A percentile compares a stretch with the other conserved stretches of the same genome.
phyloP scores from a whole-genome alignment of 2,797 vertebrate species.

The Brotula barbata region DNA sequence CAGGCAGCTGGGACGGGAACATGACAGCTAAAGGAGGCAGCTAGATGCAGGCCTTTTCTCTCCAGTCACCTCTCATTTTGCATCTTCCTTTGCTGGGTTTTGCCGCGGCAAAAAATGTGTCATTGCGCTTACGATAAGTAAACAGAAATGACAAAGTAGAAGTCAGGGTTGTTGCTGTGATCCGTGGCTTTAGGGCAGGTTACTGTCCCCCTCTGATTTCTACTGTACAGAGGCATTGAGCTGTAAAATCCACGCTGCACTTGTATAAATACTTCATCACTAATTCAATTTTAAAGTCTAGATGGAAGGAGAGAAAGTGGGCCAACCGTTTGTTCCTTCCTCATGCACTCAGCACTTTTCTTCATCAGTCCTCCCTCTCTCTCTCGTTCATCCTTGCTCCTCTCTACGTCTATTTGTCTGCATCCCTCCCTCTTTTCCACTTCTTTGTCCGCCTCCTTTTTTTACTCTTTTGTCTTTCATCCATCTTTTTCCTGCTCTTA shows the following conservation, averaged over 20 bases:
- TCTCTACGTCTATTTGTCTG: not conserved
- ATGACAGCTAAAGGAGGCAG: constrained; percentile 12
- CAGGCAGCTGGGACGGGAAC: constrained; percentile 22
- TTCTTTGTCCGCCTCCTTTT: not conserved
- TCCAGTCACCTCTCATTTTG: constrained; percentile 14
- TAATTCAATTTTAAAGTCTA: constrained; percentile 67
- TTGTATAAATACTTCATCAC: constrained; percentile 70
- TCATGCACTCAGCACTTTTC: constrained; percentile 23
- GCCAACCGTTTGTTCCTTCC: constrained; percentile 41
- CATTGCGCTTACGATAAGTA: constrained; percentile 8
- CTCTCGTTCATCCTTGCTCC: not conserved
- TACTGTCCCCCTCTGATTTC: constrained; percentile 8
- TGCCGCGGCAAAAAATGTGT: not conserved
- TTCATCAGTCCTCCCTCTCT: constrained; percentile 4
- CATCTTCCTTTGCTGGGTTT: constrained; percentile 4
- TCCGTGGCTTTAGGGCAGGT: not conserved
- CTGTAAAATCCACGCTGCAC: constrained; percentile 58
- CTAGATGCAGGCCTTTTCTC: constrained; percentile 27
- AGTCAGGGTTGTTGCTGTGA: not conserved
- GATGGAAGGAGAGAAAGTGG: constrained; percentile 35
- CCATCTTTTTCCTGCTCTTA: no score
- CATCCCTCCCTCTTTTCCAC: not conserved
- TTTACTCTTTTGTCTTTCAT: not conserved
- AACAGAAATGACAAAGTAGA: not conserved
- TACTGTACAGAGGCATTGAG: constrained; percentile 41